These are phyloP conservation scores for Rhabdophis nuchalis DNA, from an alignment of 2,797 vertebrate species.

Conservation along the genomic window DNA sequence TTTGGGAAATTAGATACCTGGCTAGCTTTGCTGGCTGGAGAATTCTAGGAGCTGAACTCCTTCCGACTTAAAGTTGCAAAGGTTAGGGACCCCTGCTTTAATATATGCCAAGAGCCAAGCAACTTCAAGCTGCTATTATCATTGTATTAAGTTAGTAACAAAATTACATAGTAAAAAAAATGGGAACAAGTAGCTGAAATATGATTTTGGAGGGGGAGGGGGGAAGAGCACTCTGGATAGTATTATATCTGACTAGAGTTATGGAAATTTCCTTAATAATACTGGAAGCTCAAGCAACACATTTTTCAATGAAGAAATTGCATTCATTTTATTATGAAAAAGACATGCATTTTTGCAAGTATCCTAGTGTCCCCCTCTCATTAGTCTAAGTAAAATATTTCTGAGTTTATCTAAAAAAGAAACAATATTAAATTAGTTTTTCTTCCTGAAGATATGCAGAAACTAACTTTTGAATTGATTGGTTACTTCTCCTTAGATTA, in stretches of 20 bases:
- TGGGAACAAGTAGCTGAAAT: slow-evolving; percentile 58
- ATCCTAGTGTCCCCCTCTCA: rapidly evolving
- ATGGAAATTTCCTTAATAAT: slow-evolving; percentile 62
- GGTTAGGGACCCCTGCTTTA: too few relatives aligned
- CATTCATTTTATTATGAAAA: slow-evolving; percentile 41
- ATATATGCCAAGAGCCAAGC: slow-evolving; percentile 61
- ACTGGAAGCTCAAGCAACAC: slow-evolving; percentile 60
- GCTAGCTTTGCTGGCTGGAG: too few relatives aligned
- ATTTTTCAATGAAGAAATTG: slow-evolving; percentile 42
- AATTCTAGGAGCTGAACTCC: too few relatives aligned
- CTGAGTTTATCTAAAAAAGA: background rate
- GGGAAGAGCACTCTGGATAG: slow-evolving; percentile 65
- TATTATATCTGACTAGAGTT: slow-evolving; percentile 66
- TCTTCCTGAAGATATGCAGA: background rate
- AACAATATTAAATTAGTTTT: background rate
- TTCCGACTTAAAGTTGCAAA: too few relatives aligned
- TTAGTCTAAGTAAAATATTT: background rate
- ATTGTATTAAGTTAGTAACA: slow-evolving; percentile 74
- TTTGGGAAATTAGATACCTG: slow-evolving; percentile 52
- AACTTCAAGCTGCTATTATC: slow-evolving; percentile 70
- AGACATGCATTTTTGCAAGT: slow-evolving; percentile 2
- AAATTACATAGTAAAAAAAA: slow-evolving; percentile 68
- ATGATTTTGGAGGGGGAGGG: slow-evolving; percentile 9
- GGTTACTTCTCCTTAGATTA: background rate
- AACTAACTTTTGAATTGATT: background rate